A percentile compares a stretch with the other conserved stretches of the same genome.
Evolutionary conservation across 1,140 invertebrate genomes (phyloP).

Genomic region (Sycobia sp.): DNA sequence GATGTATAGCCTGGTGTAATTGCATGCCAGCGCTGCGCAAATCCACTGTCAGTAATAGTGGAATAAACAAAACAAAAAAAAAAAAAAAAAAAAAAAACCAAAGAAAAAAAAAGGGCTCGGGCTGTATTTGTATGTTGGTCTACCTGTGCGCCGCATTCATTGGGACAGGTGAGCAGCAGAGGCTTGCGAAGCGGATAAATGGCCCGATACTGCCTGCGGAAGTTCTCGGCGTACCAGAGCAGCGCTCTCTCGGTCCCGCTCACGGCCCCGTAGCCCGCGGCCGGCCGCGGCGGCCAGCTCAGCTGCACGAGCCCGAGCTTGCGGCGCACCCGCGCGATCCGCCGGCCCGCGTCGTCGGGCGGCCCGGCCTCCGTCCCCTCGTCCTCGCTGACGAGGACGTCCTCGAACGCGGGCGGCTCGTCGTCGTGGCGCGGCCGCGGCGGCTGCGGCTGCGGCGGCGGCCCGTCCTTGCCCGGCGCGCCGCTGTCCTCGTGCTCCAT

Average conservation of each 20-base stretch:
- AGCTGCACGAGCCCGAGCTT: conserved; percentile 62
- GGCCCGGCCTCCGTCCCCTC: conserved; percentile 1
- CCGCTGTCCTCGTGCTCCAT: neutral
- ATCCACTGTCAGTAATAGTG: too few relatives aligned
- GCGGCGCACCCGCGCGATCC: conserved; percentile 54
- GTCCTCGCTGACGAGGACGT: neutral
- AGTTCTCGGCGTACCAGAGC: conserved; percentile 80
- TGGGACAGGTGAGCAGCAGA: conserved; percentile 75
- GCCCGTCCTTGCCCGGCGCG: too few relatives aligned
- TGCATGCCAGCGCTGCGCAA: too few relatives aligned
- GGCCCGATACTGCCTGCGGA: conserved; percentile 76
- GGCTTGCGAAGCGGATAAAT: conserved; percentile 73
- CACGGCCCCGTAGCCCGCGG: conserved; percentile 74
- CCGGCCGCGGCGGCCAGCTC: conserved; percentile 67
- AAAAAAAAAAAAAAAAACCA: too few relatives aligned
- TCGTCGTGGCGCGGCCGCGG: too few relatives aligned
- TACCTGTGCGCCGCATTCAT: conserved; percentile 81
- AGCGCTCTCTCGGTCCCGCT: conserved; percentile 79
- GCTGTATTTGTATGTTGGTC: too few relatives aligned
- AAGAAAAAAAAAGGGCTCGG: too few relatives aligned
- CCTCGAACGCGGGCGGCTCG: too few relatives aligned
- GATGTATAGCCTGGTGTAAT: too few relatives aligned
- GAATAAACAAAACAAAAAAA: too few relatives aligned
- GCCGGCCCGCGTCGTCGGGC: neutral
- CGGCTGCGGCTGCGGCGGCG: too few relatives aligned